Base-by-base conservation (phyloP, 2,888 invertebrate genomes). In the Polylopha cassiicola region DNA sequence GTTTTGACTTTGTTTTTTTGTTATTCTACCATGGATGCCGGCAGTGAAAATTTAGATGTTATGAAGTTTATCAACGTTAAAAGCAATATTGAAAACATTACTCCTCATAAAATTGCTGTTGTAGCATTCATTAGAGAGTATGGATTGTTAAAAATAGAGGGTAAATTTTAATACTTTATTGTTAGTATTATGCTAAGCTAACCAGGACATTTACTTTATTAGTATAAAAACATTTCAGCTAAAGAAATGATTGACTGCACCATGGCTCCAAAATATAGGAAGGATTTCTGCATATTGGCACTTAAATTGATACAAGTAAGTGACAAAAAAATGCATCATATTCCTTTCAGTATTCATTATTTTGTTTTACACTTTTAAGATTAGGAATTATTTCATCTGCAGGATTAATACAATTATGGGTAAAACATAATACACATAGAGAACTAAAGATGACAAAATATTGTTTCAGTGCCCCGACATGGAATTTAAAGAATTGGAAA, bases 21-120 rank as follows among this genome's bases (percentile, higher is more conserved):
- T 15, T 2, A 13, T 17, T 20, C 30, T 1, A 48, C 20, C 30
- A 84, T 84, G 84, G 84, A 84, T 41, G 16, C 51, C 16, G 71
- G 57, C 3, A 61, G 51, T 44, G 82, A 85, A 37, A 76, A 70
- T 57, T 46, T 70, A 21, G 86, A 86, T 52, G 69, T 78, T 43
- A 59, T 70, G 6, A 85, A 79, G 57, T 51, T 82, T 37, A 68
- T 77, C 13, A 80, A 75, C 46, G 53, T 66, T 3, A 82, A 76
- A 55, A 75, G 76, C 21, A 78, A 87, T 54, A 79, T 85, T 49
- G 91, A 91, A 70, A 88, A 87, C 57, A 77, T 95, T 33, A 94
- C 94, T 0, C 92, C 94, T 1, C 93, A 94, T 58, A 93, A 94
- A 87, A 88, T 95, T 52, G 89, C 92, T 2, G 90, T 94, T 6